Percentiles rank a stretch among this genome's conserved stretches.
Conservation (phyloP, 1,140 invertebrate species). For the Polyergus mexicanus region DNA sequence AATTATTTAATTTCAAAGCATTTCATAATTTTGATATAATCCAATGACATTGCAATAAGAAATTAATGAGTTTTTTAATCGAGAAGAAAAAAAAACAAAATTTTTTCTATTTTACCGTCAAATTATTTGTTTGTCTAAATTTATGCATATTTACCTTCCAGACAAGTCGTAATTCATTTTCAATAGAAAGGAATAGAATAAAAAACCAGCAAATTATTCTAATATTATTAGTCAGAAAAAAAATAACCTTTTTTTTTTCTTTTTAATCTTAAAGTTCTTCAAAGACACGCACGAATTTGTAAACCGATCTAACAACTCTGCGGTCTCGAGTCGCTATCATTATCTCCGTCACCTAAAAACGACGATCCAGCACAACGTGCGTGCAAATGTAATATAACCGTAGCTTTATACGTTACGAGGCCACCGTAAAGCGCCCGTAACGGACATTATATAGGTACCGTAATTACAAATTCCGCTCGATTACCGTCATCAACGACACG, state of each 20-base stretch:
- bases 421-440: constrained; percentile 49
- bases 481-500: constrained; percentile 67
- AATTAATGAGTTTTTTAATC: not conserved
- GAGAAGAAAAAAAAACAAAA: not conserved
- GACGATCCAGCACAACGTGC: constrained; percentile 12
- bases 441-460: constrained; percentile 62
- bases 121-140: too few relatives aligned
- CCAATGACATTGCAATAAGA: not conserved
- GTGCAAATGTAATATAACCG: constrained; percentile 52
- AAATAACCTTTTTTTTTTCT: not conserved
- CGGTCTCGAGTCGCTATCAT: constrained; percentile 3
- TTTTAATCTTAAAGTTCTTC: not conserved
- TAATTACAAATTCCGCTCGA: constrained; percentile 76
- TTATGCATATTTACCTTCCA: not conserved
- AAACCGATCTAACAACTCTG: not conserved
- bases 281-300: not conserved
- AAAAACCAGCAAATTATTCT: not conserved
- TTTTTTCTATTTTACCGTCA: not conserved
- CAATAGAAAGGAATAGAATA: not conserved
- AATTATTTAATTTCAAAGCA: not conserved
- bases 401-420: constrained; percentile 69
- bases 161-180: not conserved
- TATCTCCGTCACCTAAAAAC: constrained; percentile 25
- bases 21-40: not conserved
- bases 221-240: not conserved